phyloP scores from a whole-genome alignment of 2,797 vertebrate species.

The Melanotaenia boesemani region DNA sequence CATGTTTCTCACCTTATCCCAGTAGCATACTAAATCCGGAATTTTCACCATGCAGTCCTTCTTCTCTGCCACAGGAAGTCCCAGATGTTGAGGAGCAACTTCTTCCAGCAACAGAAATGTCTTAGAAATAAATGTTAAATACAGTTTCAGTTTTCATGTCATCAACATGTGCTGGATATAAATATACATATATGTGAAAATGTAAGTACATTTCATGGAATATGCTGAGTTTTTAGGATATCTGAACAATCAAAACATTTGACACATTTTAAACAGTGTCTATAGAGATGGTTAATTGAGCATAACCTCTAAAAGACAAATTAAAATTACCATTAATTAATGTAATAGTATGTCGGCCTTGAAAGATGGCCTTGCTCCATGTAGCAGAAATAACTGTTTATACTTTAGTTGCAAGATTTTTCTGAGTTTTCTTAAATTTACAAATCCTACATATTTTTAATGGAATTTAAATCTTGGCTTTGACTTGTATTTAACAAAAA shows the following conservation, averaged over 20 bases:
- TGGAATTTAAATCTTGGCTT: too few species aligned
- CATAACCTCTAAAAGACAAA: background rate
- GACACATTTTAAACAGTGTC: background rate
- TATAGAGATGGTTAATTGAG: too few species aligned
- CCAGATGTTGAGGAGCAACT: constrained; percentile 72
- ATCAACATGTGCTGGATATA: background rate
- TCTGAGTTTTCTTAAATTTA: background rate
- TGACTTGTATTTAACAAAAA: background rate
- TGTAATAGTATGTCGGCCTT: background rate
- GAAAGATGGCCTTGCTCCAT: background rate
- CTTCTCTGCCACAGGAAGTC: constrained; percentile 70
- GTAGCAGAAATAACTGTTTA: background rate
- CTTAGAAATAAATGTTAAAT: constrained; percentile 64
- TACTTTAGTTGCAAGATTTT: background rate
- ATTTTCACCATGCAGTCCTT: constrained; percentile 84
- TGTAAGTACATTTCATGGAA: background rate
- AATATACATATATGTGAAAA: background rate
- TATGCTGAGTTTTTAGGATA: background rate
- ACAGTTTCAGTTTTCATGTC: background rate
- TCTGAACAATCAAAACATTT: background rate
- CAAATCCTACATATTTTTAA: background rate
- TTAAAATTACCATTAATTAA: background rate
- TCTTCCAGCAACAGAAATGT: constrained; percentile 93
- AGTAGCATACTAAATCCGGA: constrained; percentile 89
- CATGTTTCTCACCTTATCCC: constrained; percentile 89